phyloP scores from a whole-genome alignment of 2,113 vertebrate species.

The Mastomys coucha region DNA sequence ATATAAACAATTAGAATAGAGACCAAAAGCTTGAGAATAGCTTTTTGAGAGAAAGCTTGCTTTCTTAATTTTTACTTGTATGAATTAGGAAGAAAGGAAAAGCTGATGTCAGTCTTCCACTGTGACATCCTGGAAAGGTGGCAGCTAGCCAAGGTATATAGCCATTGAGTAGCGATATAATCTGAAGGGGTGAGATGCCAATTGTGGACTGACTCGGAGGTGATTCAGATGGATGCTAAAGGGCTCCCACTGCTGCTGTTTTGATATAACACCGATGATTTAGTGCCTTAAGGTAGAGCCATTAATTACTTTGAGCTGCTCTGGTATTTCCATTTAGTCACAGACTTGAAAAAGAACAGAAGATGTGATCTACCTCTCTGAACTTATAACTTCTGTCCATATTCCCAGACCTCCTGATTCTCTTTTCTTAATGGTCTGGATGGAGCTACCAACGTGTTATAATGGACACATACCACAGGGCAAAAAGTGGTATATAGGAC shows the following conservation, averaged over 20 bases:
- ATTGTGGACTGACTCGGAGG: neutral
- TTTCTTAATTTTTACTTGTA: neutral
- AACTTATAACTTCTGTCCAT: too few species aligned
- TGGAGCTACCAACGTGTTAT: neutral
- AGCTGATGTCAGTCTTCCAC: neutral
- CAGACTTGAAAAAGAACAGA: neutral
- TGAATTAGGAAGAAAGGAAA: neutral
- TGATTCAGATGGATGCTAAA: slow-evolving; percentile 25
- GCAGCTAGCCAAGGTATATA: slow-evolving; percentile 9
- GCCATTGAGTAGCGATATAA: neutral
- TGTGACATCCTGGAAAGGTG: neutral
- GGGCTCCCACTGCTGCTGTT: slow-evolving; percentile 7
- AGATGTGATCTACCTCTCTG: neutral
- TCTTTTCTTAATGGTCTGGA: neutral
- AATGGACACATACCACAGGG: fast-evolving
- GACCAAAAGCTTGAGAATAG: neutral
- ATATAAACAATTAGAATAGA: neutral
- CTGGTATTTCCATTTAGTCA: neutral
- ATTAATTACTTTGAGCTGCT: slow-evolving; percentile 55
- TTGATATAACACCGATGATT: slow-evolving; percentile 66
- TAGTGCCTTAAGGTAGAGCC: slow-evolving; percentile 36
- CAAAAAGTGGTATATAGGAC: fast-evolving
- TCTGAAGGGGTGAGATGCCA: slow-evolving; percentile 19
- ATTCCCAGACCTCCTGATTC: neutral
- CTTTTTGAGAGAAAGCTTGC: fast-evolving